Conservation (phyloP, 2,113 vertebrate species). For the Lampris incognitus region DNA sequence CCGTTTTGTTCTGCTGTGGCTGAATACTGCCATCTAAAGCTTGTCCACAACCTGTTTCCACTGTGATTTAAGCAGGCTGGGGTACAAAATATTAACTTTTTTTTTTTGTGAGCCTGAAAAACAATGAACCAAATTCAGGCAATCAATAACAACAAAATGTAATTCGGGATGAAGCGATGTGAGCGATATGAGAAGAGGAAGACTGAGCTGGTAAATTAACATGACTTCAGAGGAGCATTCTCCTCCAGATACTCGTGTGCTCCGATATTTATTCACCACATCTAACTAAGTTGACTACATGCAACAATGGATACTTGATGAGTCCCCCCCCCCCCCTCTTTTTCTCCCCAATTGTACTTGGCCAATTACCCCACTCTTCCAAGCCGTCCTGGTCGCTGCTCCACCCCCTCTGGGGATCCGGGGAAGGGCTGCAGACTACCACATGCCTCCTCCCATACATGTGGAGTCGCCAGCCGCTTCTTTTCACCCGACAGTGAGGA, state of each 20-base stretch:
- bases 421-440: too few relatives aligned
- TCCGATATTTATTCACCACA: background rate
- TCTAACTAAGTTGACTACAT: background rate
- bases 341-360: too few relatives aligned
- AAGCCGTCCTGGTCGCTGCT: too few relatives aligned
- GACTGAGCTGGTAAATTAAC: background rate
- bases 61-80: constrained; percentile 36
- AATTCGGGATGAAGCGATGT: constrained; percentile 19
- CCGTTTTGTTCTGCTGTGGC: constrained; percentile 61
- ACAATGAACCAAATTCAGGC: constrained; percentile 9
- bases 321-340: background rate
- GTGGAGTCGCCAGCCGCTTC: too few relatives aligned
- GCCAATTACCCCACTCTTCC: too few relatives aligned
- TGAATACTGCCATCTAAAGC: constrained; percentile 80
- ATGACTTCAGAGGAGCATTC: background rate
- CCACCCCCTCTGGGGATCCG: too few relatives aligned
- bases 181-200: background rate
- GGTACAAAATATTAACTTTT: constrained; percentile 20
- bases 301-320: background rate
- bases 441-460: too few relatives aligned
- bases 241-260: background rate
- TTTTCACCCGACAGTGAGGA: too few relatives aligned
- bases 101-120: constrained; percentile 15
- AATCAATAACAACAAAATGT: background rate
- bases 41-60: constrained; percentile 48